A percentile compares a stretch with the other conserved stretches of the same genome.
Conservation (phyloP, 2,797 vertebrate species). For the Sparus aurata region DNA sequence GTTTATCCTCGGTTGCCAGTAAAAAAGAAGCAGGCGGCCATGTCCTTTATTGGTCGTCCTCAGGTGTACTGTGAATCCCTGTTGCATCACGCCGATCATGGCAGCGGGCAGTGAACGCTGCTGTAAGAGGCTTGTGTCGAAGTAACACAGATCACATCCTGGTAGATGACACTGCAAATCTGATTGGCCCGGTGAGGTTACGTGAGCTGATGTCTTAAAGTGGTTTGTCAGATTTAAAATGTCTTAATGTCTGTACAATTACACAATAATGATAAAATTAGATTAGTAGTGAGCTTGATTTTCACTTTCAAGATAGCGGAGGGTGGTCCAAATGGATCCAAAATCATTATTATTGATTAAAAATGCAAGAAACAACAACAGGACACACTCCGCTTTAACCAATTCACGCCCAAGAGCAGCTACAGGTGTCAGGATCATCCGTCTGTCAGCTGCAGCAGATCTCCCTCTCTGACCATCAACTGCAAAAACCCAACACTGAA, state of each 20-base stretch:
- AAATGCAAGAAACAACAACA: background rate
- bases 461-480: background rate
- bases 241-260: background rate
- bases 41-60: slow-evolving; percentile 41
- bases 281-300: background rate
- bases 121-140: slow-evolving; percentile 73
- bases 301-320: background rate
- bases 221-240: slow-evolving; percentile 1
- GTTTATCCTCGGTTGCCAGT: slow-evolving; percentile 6
- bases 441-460: background rate
- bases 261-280: background rate
- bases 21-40: slow-evolving; percentile 9
- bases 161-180: slow-evolving; percentile 68
- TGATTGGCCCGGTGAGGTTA: slow-evolving; percentile 16
- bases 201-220: background rate
- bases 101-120: slow-evolving; percentile 43
- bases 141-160: slow-evolving; percentile 59
- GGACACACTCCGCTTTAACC: background rate
- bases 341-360: background rate
- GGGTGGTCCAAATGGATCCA: background rate
- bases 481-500: slow-evolving; percentile 12
- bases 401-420: background rate
- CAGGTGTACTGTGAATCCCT: slow-evolving; percentile 58
- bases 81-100: slow-evolving; percentile 57
- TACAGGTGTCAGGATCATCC: background rate